These are phyloP conservation scores for Glomeris marginata DNA, from an alignment of 2,888 invertebrate species.

Conservation along the genomic window DNA sequence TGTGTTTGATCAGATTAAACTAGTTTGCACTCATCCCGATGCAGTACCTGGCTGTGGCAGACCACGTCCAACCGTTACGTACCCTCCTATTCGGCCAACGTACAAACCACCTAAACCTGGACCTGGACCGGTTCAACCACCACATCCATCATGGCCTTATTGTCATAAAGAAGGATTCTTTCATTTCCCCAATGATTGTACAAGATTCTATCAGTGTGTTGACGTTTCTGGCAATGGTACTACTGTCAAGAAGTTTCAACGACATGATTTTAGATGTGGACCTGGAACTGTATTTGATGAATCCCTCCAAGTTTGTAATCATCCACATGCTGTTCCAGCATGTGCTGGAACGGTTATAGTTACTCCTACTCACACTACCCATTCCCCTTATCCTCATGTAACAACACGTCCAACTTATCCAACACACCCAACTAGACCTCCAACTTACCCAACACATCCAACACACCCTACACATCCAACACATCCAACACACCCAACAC, in stretches of 20 bases:
- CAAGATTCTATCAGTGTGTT: constrained; percentile 8
- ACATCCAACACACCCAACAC: background rate
- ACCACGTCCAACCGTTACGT: too few relatives aligned
- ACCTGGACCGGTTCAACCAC: too few relatives aligned
- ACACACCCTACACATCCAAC: background rate
- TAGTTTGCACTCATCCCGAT: too few relatives aligned
- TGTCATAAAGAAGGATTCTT: constrained; percentile 2
- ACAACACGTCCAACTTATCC: constrained; percentile 3
- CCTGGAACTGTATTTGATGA: constrained; percentile 9
- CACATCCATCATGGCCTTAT: too few relatives aligned
- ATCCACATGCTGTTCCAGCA: background rate
- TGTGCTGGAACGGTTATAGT: background rate
- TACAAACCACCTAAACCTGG: too few relatives aligned
- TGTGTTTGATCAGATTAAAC: too few relatives aligned
- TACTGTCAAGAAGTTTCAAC: background rate
- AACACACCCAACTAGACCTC: too few relatives aligned
- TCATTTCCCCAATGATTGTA: constrained; percentile 6
- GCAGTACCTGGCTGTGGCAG: too few relatives aligned
- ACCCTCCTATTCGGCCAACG: too few relatives aligned
- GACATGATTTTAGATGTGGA: constrained; percentile 4
- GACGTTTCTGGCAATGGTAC: background rate
- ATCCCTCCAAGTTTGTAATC: background rate
- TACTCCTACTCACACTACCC: too few relatives aligned
- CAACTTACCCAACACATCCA: background rate
- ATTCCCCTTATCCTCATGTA: background rate